A percentile compares a stretch with the other conserved stretches of the same genome.
Evolutionary conservation across 2,797 vertebrate species (phyloP).

Genomic region (Anisognathus igniventris): DNA sequence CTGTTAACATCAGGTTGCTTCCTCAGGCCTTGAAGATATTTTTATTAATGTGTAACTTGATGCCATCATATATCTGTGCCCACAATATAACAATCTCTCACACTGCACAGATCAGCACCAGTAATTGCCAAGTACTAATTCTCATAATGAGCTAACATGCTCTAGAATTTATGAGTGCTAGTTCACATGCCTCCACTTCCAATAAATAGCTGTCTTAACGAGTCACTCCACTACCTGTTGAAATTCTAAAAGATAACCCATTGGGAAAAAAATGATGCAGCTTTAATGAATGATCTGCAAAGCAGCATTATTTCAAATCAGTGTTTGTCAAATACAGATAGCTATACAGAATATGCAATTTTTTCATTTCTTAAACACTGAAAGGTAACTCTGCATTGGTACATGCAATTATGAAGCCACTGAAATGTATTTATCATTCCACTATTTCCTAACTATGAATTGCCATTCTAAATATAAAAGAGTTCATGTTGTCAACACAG

Average conservation of each 20-base stretch:
- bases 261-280: background rate
- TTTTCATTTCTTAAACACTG: background rate
- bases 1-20: background rate
- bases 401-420: background rate
- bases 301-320: background rate
- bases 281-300: background rate
- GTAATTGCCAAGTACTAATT: background rate
- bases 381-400: background rate
- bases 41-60: background rate
- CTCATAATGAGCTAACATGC: background rate
- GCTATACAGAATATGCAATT: background rate
- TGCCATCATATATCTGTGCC: background rate
- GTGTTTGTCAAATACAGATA: background rate
- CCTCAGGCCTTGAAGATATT: background rate
- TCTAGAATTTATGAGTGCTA: background rate
- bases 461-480: background rate
- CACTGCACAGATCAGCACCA: background rate
- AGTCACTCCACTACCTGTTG: background rate
- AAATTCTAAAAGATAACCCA: background rate
- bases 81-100: background rate
- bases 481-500: background rate
- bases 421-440: background rate
- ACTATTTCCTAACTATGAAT: background rate
- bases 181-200: background rate
- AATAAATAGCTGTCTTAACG: background rate